Conservation (phyloP, 2,888 invertebrate species). For the Drosophila engyochracea region DNA sequence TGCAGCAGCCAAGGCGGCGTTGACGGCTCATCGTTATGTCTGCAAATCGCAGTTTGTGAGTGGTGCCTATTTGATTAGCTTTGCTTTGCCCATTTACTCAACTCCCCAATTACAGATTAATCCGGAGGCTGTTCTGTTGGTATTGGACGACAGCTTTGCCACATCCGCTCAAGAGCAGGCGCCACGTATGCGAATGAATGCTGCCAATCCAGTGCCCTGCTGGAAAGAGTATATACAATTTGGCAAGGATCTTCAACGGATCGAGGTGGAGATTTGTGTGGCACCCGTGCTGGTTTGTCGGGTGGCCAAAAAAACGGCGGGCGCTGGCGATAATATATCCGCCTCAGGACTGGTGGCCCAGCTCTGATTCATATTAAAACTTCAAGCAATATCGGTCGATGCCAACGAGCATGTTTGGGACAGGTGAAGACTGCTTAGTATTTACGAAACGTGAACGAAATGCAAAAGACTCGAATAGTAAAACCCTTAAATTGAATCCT, state of each 20-base stretch:
- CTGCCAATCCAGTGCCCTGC: constrained; percentile 91
- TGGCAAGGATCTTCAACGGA: constrained; percentile 44
- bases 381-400: constrained; percentile 19
- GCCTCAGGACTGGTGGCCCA: constrained; percentile 93
- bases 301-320: constrained; percentile 92
- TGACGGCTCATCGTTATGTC: constrained; percentile 93
- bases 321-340: constrained; percentile 95
- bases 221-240: constrained; percentile 89
- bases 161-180: constrained; percentile 87
- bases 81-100: not conserved
- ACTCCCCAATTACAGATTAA: constrained; percentile 73
- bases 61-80: not conserved
- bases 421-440: constrained; percentile 70
- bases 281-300: constrained; percentile 94
- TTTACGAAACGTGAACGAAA: constrained; percentile 34
- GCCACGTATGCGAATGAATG: constrained; percentile 88
- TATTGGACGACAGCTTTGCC: constrained; percentile 94
- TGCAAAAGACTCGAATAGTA: constrained; percentile 62
- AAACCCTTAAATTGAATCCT: constrained; percentile 34
- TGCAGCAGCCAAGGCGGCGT: constrained; percentile 93
- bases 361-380: constrained; percentile 77
- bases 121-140: constrained; percentile 86
- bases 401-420: constrained; percentile 37
- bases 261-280: constrained; percentile 89
- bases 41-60: constrained; percentile 88